phyloP scores from a whole-genome alignment of 1,140 invertebrate genomes.

The Parapsyche elsis region DNA sequence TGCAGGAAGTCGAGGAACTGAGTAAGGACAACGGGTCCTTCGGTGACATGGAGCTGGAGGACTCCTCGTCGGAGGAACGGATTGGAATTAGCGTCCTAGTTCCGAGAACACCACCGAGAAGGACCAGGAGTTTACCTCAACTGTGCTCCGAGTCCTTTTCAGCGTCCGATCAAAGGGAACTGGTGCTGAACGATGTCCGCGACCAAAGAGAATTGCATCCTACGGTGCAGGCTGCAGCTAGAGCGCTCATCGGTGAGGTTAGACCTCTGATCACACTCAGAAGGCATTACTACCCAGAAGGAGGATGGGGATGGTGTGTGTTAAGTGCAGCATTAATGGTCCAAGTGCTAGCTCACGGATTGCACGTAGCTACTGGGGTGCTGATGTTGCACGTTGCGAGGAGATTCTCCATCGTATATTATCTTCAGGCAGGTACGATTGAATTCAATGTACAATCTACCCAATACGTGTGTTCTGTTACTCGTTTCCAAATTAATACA shows the following conservation, averaged over 20 bases:
- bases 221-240: slow-evolving; percentile 59
- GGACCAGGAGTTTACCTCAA: slow-evolving; percentile 50
- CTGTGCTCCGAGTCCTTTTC: slow-evolving; percentile 50
- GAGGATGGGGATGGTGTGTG: slow-evolving; percentile 85
- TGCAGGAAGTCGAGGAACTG: neutral
- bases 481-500: no score
- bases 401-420: slow-evolving; percentile 64
- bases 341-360: slow-evolving; percentile 74
- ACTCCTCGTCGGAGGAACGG: slow-evolving; percentile 50
- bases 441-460: no score
- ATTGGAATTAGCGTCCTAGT: slow-evolving; percentile 27
- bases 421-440: slow-evolving; percentile 66
- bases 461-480: no score
- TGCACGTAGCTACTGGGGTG: slow-evolving; percentile 72
- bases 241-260: slow-evolving; percentile 57
- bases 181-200: slow-evolving; percentile 26
- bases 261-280: slow-evolving; percentile 65
- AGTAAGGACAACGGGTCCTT: neutral
- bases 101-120: slow-evolving; percentile 18
- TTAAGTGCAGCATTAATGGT: slow-evolving; percentile 73
- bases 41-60: slow-evolving; percentile 49
- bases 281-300: slow-evolving; percentile 81
- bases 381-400: slow-evolving; percentile 66
- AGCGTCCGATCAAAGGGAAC: slow-evolving; percentile 46
- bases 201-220: slow-evolving; percentile 53